A percentile compares a stretch with the other conserved stretches of the same genome.
Evolutionary conservation across 92 coral and sea anemone genomes (phyloP).

Genomic region (Bergia sp.): DNA sequence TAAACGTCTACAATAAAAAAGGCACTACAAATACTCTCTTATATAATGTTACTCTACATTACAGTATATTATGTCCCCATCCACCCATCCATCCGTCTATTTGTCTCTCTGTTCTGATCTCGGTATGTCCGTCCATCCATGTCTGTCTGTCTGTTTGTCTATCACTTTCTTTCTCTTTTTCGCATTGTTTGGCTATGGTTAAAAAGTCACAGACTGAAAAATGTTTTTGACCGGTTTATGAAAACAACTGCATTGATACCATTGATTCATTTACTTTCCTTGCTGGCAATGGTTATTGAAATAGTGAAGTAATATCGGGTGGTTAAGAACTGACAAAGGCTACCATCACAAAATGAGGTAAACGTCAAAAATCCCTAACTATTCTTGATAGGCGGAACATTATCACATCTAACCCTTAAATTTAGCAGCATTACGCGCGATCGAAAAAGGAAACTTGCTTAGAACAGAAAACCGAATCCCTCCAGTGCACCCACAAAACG

Average conservation of each 20-base stretch:
- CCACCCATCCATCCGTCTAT: no score
- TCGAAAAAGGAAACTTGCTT: no score
- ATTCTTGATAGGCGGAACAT: neutral
- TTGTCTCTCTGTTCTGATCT: no score
- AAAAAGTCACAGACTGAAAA: neutral
- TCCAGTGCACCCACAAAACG: slow-evolving; percentile 10
- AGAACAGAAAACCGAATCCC: neutral
- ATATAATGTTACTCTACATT: no score
- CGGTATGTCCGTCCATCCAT: neutral
- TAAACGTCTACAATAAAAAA: no score
- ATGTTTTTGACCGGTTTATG: neutral
- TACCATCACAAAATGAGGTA: no score
- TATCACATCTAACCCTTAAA: neutral
- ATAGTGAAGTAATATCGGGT: neutral
- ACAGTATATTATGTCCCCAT: no score
- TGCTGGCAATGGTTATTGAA: neutral
- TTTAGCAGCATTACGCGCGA: neutral
- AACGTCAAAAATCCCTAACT: neutral
- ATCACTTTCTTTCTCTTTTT: neutral
- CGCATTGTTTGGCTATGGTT: neutral
- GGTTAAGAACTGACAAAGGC: neutral
- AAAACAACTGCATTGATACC: no score
- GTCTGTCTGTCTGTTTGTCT: neutral
- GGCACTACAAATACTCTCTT: no score
- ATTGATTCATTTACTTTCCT: neutral